A percentile compares a stretch with the other conserved stretches of the same genome.
These are phyloP conservation scores for Microcebus griseorufus DNA, from an alignment of 2,113 vertebrate species.

Conservation along the genomic window DNA sequence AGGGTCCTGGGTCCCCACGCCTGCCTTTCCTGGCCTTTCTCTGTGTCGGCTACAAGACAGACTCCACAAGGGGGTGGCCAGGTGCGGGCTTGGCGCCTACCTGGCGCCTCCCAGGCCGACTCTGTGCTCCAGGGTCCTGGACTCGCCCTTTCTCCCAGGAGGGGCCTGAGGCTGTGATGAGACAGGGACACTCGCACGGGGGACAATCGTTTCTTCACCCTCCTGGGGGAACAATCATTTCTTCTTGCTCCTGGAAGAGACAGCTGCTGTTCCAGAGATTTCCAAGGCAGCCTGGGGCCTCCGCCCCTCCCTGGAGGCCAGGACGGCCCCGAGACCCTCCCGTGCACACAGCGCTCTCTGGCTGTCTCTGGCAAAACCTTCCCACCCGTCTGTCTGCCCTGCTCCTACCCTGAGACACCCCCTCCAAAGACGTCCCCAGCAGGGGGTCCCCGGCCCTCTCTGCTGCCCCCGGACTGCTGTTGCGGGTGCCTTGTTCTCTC, in stretches of 20 bases:
- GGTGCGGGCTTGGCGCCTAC: neutral
- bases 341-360: accelerated
- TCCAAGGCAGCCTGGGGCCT: neutral
- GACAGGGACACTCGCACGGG: neutral
- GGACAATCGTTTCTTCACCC: neutral
- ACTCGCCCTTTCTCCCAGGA: neutral
- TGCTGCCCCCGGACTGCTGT: neutral
- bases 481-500: accelerated
- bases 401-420: accelerated
- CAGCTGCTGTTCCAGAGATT: too few species aligned
- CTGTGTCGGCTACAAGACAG: accelerated
- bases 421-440: neutral
- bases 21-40: neutral
- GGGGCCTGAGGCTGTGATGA: neutral
- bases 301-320: neutral
- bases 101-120: neutral
- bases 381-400: accelerated
- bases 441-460: too few species aligned
- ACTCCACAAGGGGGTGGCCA: neutral
- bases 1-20: neutral
- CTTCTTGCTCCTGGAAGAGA: neutral
- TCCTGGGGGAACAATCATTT: neutral
- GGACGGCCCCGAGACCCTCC: neutral
- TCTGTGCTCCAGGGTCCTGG: neutral
- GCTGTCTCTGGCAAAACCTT: neutral